Evolutionary conservation across 2,113 vertebrate species (phyloP), one percentile per base, ranked within the genome.

Genomic region (Scartelaos histophorus): DNA sequence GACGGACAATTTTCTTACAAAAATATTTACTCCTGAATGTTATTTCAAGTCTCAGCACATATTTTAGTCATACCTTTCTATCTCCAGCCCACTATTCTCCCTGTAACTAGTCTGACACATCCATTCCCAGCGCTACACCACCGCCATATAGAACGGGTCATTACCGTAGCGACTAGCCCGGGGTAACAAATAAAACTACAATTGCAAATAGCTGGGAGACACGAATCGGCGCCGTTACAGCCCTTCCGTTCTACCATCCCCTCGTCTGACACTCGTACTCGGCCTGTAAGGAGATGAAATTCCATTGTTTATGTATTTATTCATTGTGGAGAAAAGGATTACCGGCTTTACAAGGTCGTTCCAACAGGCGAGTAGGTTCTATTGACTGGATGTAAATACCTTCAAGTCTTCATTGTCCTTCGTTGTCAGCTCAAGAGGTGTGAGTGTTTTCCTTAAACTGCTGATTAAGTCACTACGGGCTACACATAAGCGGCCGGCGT

Each of bases 341-440:
- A 87, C 81, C 79, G 88, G 71, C 83, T 85, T 88, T 82, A 90
- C 90, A 92, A 92, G 90, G 89, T 90, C 86, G 79, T 73, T 87
- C 80, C 87, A 91, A 88, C 86, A 78, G 83, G 83, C 77, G 81
- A 92, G 82, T 88, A 81, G 90, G 88, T 78, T 85, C 83, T 87
- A 88, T 88, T 85, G 85, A 89, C 85, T 88, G 75, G 87, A 89
- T 91, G 87, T 91, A 90, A 91, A 92, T 90, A 89, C 43, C 87
- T 85, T 54, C 75, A 76, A 51, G 68, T 88, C 85, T 83, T 80
- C 75, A 70, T 81, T 76, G 86, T 81, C 91, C 91, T 88, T 91
- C 85, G 79, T 84, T 80, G 86, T 85, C 89, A 88, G 67, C 78
- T 78, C 64, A 68, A 75, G 76, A 70, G 85, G 83, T 66, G 76